Conservation (phyloP, 1,140 invertebrate species). For the Drosophila orosa region DNA sequence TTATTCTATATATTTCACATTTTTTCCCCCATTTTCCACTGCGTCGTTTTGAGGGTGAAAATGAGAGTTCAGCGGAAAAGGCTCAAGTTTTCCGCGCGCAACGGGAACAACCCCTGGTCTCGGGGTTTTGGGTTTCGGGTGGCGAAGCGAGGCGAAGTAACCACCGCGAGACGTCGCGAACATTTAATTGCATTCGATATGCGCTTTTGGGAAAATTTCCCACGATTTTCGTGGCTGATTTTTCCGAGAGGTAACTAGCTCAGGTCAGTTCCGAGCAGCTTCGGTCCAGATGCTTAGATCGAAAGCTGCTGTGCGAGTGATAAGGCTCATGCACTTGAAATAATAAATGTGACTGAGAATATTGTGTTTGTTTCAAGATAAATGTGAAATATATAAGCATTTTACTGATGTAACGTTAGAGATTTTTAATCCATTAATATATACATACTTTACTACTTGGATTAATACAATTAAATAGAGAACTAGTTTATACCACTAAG, state of each 20-base stretch:
- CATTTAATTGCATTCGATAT: slow-evolving; percentile 81
- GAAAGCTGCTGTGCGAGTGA: slow-evolving; percentile 55
- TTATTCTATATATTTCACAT: slow-evolving; percentile 33
- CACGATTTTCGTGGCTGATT: slow-evolving; percentile 76
- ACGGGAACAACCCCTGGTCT: slow-evolving; percentile 49
- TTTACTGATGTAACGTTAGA: not conserved
- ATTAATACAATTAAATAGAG: not conserved
- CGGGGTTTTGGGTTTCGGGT: slow-evolving; percentile 36
- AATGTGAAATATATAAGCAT: not conserved
- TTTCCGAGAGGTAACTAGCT: slow-evolving; percentile 61
- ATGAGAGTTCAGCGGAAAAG: slow-evolving; percentile 54
- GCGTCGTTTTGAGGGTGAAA: slow-evolving; percentile 69
- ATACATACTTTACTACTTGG: not conserved
- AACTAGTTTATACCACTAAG: not conserved
- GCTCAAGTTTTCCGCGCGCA: slow-evolving; percentile 61
- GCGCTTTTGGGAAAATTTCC: slow-evolving; percentile 79
- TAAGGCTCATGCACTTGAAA: not conserved
- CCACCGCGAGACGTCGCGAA: slow-evolving; percentile 57
- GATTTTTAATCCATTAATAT: not conserved
- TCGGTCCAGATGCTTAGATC: slow-evolving; percentile 60
- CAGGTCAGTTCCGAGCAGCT: slow-evolving; percentile 30
- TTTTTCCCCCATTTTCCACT: slow-evolving; percentile 40
- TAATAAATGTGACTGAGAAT: not conserved
- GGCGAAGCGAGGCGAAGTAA: slow-evolving; percentile 41
- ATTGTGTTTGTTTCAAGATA: not conserved